These are phyloP conservation scores for Drosophila mauritiana DNA, from an alignment of 1,140 invertebrate species.

Conservation along the genomic window DNA sequence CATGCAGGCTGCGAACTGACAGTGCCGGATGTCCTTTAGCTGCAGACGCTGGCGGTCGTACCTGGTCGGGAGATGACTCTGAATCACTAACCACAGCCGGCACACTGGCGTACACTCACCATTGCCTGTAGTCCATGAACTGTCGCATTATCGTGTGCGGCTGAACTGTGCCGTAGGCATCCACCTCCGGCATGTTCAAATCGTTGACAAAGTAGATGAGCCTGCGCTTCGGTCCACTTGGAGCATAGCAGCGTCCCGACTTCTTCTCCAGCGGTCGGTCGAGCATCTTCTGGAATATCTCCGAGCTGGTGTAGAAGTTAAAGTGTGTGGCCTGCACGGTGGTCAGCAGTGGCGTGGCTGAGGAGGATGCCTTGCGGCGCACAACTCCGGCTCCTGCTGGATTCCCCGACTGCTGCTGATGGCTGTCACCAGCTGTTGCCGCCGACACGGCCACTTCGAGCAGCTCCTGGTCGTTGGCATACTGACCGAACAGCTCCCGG, in stretches of 20 bases:
- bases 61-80: conserved; percentile 15
- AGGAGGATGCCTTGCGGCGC: conserved; percentile 60
- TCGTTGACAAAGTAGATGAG: conserved; percentile 98
- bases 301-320: conserved; percentile 98
- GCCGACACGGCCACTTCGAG: conserved; percentile 69
- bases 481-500: conserved; percentile 91
- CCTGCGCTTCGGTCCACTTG: conserved; percentile 92
- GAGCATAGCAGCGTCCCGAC: conserved; percentile 96
- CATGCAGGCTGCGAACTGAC: conserved; percentile 97
- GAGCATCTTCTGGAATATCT: conserved; percentile 95
- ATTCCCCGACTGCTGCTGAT: conserved; percentile 28
- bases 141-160: conserved; percentile 97
- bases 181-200: conserved; percentile 98
- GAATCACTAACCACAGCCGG: no score
- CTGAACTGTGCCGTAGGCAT: conserved; percentile 97
- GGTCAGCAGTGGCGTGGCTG: conserved; percentile 61
- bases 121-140: conserved; percentile 97
- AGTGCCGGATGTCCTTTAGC: conserved; percentile 96
- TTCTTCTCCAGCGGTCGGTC: conserved; percentile 98
- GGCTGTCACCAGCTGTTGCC: conserved; percentile 35
- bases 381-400: conserved; percentile 16
- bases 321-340: conserved; percentile 95
- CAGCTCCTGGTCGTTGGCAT: conserved; percentile 71
- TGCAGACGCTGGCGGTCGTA: conserved; percentile 94
- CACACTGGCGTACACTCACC: conserved; percentile 74